Evolutionary conservation across 2,888 invertebrate species (phyloP), one percentile per base, ranked within the genome.

Genomic region (Gisinianus flammeolus): DNA sequence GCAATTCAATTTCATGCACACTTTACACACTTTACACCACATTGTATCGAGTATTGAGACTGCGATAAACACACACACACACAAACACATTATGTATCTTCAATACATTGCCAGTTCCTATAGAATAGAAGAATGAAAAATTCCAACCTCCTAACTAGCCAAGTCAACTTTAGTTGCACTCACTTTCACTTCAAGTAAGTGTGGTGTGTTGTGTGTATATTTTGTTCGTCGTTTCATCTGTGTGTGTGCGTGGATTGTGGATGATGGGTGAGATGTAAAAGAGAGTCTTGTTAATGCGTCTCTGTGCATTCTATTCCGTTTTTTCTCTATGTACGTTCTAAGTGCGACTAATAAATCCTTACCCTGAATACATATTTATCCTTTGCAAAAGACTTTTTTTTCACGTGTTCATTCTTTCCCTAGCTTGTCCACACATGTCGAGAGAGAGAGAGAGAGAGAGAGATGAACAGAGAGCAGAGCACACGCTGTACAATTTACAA

Each of bases 1-100:
- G 58, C 58, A 28, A 30, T 31, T 58, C 8, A 58, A 72, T 72
- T 72, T 62, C 67, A 33, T 72, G 30, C 16, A 54, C 24, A n/a
- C 10, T 62, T 22, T 62, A 62, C 58, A 58, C 22, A 67, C 28
- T 31, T 5, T 31, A 33, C 5, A 31, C 16, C n/a, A n/a, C 62
- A 62, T 26, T 70, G 52, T 19, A 26, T 70, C 5, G 33, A 68
- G 16, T 44, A 44, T 44, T 44, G 44, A 67, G 28, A 19, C 10
- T 28, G 10, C 8, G n/a, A 19, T 22, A 26, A 10, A 6, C 16
- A 31, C 16, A 58, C 22, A n/a, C 12, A 58, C 8, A 58, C 2
- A 44, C 19, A 44, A 44, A 44, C 8, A 44, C 44, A 44, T 44
- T 16, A 44, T 58, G 22, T 22, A 58, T 58, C 10, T 35, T 5